These are phyloP conservation scores for Oxygymnocypris stewartii DNA, from an alignment of 2,113 vertebrate species.

Conservation along the genomic window DNA sequence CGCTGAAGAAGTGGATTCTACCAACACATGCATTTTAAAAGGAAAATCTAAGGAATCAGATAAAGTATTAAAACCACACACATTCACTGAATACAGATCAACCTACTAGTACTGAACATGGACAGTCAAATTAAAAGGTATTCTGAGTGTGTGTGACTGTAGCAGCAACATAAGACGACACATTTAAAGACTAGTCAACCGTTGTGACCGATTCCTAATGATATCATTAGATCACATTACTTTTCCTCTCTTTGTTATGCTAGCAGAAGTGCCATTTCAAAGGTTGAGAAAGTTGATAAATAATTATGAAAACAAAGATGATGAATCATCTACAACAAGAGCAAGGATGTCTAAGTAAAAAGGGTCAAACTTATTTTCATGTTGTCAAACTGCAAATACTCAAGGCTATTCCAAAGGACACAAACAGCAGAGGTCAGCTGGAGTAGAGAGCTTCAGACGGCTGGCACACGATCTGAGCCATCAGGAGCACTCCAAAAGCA, in stretches of 20 bases:
- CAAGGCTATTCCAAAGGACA: slow-evolving; percentile 12
- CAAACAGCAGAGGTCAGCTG: not conserved
- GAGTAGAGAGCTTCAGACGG: not conserved
- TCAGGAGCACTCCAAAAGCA: slow-evolving; percentile 41
- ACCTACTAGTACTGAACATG: no score
- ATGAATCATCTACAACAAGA: not conserved
- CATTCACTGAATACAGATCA: not conserved
- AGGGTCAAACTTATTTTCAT: not conserved
- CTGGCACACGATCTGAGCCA: slow-evolving; percentile 37
- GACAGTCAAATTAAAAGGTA: no score
- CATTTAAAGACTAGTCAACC: not conserved
- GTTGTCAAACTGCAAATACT: not conserved
- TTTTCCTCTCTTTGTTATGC: not conserved
- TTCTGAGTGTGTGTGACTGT: not conserved
- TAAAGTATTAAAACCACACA: not conserved
- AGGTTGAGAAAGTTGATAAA: not conserved
- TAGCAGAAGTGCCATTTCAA: not conserved
- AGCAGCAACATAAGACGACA: not conserved
- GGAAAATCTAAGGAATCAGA: not conserved
- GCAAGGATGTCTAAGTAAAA: not conserved
- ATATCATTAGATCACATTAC: not conserved
- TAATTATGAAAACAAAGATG: not conserved
- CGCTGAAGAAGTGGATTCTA: not conserved
- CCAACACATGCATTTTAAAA: not conserved
- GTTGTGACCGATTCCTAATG: not conserved